phyloP scores from a whole-genome alignment of 2,888 invertebrate genomes.

The Lasioglossum oenotherae region DNA sequence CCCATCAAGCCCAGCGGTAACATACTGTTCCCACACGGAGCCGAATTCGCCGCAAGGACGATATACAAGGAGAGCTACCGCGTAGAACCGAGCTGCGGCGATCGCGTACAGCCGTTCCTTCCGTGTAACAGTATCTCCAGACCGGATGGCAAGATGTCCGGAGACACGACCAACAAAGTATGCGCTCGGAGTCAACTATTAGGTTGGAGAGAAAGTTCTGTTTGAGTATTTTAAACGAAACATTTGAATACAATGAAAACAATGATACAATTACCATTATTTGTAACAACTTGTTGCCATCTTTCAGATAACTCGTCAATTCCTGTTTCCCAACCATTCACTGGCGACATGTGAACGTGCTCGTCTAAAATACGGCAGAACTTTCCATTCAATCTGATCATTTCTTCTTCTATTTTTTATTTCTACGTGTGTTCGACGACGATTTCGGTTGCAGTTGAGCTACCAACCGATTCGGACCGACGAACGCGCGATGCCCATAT shows the following conservation, averaged over 20 bases:
- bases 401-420: not conserved
- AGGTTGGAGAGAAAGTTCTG: no score
- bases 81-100: slow-evolving; percentile 60
- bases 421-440: not conserved
- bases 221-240: no score
- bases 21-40: slow-evolving; percentile 66
- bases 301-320: no score
- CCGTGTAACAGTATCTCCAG: slow-evolving; percentile 74
- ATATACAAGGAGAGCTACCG: slow-evolving; percentile 78
- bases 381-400: no score
- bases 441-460: slow-evolving; percentile 79
- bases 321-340: no score
- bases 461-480: slow-evolving; percentile 78
- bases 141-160: slow-evolving; percentile 75
- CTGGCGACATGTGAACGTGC: no score
- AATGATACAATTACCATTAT: no score
- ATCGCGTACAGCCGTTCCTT: slow-evolving; percentile 70
- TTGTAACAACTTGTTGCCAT: no score
- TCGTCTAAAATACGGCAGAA: no score
- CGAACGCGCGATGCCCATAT: slow-evolving; percentile 74
- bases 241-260: no score
- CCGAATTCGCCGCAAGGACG: slow-evolving; percentile 65
- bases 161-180: slow-evolving; percentile 82
- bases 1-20: slow-evolving; percentile 70
- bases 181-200: not conserved